Evolutionary conservation across 1,140 invertebrate species (phyloP).

Genomic region (Heliconius himera): DNA sequence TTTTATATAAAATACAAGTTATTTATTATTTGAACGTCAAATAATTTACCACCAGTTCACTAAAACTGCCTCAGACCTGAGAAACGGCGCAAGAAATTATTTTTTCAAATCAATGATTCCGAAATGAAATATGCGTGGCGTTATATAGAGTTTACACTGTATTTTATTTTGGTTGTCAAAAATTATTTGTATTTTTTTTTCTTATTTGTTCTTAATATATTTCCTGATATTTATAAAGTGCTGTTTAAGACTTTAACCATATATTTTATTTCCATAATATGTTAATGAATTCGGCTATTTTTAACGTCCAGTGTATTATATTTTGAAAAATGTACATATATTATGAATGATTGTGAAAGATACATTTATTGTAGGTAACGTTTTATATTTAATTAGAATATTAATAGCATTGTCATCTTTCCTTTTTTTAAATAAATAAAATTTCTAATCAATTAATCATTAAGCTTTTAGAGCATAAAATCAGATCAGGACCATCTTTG

Average conservation of each 20-base stretch:
- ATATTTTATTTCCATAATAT: neutral
- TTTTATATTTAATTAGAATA: constrained; percentile 5
- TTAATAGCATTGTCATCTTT: neutral
- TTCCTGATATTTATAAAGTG: neutral
- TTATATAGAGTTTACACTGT: neutral
- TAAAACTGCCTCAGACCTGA: too few relatives aligned
- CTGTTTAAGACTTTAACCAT: neutral
- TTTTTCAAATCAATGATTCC: too few relatives aligned
- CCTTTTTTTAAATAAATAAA: neutral
- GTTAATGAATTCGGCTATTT: neutral
- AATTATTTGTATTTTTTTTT: constrained; percentile 18
- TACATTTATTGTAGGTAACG: constrained; percentile 4
- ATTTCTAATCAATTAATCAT: neutral
- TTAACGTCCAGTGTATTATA: neutral
- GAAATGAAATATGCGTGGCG: too few relatives aligned
- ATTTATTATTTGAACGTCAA: too few relatives aligned
- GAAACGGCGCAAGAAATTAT: too few relatives aligned
- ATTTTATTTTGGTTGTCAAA: neutral
- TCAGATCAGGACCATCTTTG: neutral
- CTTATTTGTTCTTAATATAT: constrained; percentile 6
- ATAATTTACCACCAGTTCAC: too few relatives aligned
- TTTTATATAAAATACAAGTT: too few relatives aligned
- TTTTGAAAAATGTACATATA: constrained; percentile 18
- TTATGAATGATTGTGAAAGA: constrained; percentile 4
- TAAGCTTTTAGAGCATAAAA: neutral